Conservation (phyloP, 2,888 invertebrate species). For the Pachycephus smyrnensis region DNA sequence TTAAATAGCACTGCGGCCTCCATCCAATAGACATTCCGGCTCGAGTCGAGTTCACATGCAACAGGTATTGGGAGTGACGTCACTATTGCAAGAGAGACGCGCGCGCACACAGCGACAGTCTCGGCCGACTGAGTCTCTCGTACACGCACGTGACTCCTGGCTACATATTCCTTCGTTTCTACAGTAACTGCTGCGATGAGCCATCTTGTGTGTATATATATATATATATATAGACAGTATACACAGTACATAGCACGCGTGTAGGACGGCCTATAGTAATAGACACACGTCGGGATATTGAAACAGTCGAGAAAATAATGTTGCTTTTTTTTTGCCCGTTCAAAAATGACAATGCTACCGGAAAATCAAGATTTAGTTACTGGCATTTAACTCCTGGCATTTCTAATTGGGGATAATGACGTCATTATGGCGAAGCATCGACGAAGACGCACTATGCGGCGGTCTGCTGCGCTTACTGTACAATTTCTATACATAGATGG, state of each 20-base stretch:
- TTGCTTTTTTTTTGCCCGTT: too few species aligned
- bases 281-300: too few species aligned
- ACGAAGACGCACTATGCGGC: constrained; percentile 48
- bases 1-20: not conserved
- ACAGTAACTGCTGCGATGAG: too few species aligned
- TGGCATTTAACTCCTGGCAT: constrained; percentile 35
- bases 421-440: constrained; percentile 56
- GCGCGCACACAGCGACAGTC: not conserved
- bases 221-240: too few species aligned
- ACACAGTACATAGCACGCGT: too few species aligned
- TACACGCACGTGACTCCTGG: not conserved
- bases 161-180: too few species aligned
- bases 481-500: constrained; percentile 5
- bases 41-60: constrained; percentile 35
- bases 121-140: too few species aligned
- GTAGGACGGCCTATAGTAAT: too few species aligned
- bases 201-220: too few species aligned
- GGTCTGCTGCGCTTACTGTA: constrained; percentile 56
- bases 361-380: too few species aligned
- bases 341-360: too few species aligned
- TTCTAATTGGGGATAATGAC: constrained; percentile 62
- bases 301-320: too few species aligned
- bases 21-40: not conserved
- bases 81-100: constrained; percentile 30
- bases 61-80: constrained; percentile 53